Percentiles rank a stretch among this genome's conserved stretches.
Conservation (phyloP, 2,888 invertebrate species). For the Mimas tiliae region DNA sequence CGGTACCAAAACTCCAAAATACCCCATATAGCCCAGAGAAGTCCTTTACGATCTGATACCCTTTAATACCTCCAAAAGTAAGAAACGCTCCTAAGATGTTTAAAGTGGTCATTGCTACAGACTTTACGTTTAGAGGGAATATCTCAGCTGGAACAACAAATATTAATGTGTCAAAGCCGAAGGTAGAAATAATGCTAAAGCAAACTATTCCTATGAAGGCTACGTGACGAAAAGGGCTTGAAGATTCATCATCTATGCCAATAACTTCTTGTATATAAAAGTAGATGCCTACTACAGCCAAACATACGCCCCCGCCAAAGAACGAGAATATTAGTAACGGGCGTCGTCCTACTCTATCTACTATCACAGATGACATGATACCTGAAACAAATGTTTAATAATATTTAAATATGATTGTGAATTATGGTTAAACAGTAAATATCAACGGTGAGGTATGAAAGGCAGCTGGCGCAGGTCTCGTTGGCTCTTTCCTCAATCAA, state of each 20-base stretch:
- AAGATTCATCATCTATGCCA: conserved; percentile 38
- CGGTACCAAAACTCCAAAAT: conserved; percentile 73
- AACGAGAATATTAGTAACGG: conserved; percentile 71
- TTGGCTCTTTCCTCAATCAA: too few species aligned
- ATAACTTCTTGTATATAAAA: conserved; percentile 61
- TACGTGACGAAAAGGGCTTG: conserved; percentile 58
- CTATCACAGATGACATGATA: conserved; percentile 58
- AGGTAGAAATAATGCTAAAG: conserved; percentile 54
- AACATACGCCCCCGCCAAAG: conserved; percentile 54
- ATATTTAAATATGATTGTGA: not conserved
- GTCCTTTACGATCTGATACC: conserved; percentile 76
- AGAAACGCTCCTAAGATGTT: conserved; percentile 69
- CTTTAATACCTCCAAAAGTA: conserved; percentile 75
- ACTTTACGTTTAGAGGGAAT: conserved; percentile 83
- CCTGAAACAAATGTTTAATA: conserved; percentile 50
- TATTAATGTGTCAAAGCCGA: conserved; percentile 77
- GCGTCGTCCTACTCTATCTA: conserved; percentile 69
- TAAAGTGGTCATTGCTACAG: conserved; percentile 76
- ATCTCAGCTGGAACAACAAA: conserved; percentile 81
- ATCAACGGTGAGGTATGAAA: not conserved
- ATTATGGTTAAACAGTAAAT: not conserved
- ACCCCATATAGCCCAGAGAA: conserved; percentile 73
- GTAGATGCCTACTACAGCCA: conserved; percentile 59
- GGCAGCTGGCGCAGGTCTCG: too few species aligned
- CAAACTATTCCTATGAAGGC: conserved; percentile 68